Evolutionary conservation across 2,113 vertebrate species (phyloP), one percentile per base, ranked within the genome.

Genomic region (Oreotrochilus melanogaster): DNA sequence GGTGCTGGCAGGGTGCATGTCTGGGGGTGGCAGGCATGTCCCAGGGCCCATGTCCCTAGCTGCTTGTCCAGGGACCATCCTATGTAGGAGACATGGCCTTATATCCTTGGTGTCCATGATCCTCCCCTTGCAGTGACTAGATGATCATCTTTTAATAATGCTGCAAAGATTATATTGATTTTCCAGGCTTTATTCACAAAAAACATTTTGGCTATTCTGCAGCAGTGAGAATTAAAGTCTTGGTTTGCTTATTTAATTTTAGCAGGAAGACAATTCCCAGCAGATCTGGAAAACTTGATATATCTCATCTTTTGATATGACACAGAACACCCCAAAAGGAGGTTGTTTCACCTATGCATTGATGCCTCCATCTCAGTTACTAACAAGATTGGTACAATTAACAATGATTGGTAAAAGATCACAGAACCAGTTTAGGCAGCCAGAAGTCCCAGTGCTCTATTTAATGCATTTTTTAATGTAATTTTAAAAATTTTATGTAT

Each of bases 241-340:
- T 8, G 10, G 28, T 75, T 74, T 65, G 47, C 45, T 89, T 81
- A 35, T 67, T 95, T 54, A 24, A 78, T 91, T 87, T 84, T 37
- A 89, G 56, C 56, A 87, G 92, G 56, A 84, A 91, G 76, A 74
- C 69, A 89, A 80, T 89, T 81, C 89, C 92, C 92, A 64, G 72
- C 22, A 87, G 93, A 62, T 79, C 43, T 37, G 33, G 23, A 90
- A 47, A 64, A 81, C 22, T 25, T 45, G 61, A 35, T 16, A 1
- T 2, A 18, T 71, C 87, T 64, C 80, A 84, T 33, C 21, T 8
- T 78, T 56, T 37, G 60, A 81, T 64, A 35, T 1, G 6, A 53
- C 89, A 65, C 37, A 71, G 57, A 89, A 14, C 58, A 27, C 3
- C 17, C 42, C 65, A 71, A 30, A 64, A 85, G 5, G 27, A 35